Evolutionary conservation across 2,797 vertebrate genomes (phyloP).

Genomic region (Eulemur albifrons): DNA sequence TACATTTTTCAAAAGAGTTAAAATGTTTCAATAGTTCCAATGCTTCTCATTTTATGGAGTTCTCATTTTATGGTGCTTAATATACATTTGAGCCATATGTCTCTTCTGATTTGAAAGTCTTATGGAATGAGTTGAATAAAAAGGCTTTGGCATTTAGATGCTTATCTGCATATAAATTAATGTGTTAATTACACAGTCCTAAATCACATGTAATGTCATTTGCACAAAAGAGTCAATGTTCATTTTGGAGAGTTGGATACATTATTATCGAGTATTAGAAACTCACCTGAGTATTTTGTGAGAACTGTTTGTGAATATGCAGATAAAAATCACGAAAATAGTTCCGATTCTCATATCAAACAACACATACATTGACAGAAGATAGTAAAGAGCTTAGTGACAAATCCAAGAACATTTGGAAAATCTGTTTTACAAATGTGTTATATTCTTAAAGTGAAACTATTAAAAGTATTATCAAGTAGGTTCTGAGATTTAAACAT

Average conservation of each 20-base stretch:
- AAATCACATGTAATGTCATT: constrained; percentile 60
- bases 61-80: constrained; percentile 24
- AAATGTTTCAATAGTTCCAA: not conserved
- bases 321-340: not conserved
- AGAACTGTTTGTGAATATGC: not conserved
- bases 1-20: not conserved
- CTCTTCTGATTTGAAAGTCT: constrained; percentile 55
- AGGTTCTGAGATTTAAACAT: not conserved
- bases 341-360: not conserved
- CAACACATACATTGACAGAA: not conserved
- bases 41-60: constrained; percentile 21
- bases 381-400: not conserved
- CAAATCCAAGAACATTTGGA: not conserved
- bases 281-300: not conserved
- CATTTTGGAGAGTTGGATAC: constrained; percentile 39
- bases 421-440: not conserved
- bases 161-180: constrained; percentile 74
- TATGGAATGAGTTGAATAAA: constrained; percentile 67
- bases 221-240: constrained; percentile 49
- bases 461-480: not conserved
- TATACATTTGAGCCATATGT: constrained; percentile 59
- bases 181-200: constrained; percentile 70
- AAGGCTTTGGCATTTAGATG: constrained; percentile 71
- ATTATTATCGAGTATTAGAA: not conserved
- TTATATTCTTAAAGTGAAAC: not conserved